phyloP scores from a whole-genome alignment of 2,113 vertebrate genomes.

The Anguilla rostrata region DNA sequence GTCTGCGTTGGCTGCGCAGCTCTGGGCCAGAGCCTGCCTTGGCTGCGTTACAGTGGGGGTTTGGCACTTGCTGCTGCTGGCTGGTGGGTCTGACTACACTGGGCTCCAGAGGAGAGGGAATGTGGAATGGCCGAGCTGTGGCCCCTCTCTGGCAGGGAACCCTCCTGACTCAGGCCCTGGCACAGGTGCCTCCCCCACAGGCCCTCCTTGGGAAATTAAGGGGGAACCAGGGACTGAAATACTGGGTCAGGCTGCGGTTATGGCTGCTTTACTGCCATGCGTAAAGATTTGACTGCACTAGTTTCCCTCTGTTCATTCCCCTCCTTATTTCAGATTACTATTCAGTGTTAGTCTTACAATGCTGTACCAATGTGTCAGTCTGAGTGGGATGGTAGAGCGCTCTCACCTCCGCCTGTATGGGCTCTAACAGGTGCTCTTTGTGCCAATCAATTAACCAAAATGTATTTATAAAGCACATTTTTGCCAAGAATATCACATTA shows the following conservation, averaged over 20 bases:
- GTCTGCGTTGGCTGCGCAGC: background rate
- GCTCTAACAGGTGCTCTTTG: too few relatives aligned
- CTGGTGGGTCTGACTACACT: background rate
- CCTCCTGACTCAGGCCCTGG: background rate
- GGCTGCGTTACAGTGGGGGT: background rate
- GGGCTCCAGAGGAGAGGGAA: background rate
- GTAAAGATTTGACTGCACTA: too few relatives aligned
- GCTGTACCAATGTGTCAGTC: background rate
- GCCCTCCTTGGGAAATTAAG: background rate
- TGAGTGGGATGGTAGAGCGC: background rate
- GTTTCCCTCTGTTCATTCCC: background rate
- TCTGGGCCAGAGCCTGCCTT: too few relatives aligned
- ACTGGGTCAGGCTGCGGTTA: too few relatives aligned
- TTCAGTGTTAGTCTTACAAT: background rate
- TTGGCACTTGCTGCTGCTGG: background rate
- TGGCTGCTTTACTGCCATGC: too few relatives aligned
- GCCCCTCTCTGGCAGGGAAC: background rate
- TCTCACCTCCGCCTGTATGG: background rate
- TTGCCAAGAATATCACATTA: too few relatives aligned
- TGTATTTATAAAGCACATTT: too few relatives aligned
- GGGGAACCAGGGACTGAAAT: background rate
- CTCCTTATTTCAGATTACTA: background rate
- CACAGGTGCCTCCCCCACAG: background rate
- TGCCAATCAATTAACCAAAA: too few relatives aligned
- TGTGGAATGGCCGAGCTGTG: background rate